phyloP scores from a whole-genome alignment of 2,797 vertebrate genomes.

The Pipistrellus kuhlii region DNA sequence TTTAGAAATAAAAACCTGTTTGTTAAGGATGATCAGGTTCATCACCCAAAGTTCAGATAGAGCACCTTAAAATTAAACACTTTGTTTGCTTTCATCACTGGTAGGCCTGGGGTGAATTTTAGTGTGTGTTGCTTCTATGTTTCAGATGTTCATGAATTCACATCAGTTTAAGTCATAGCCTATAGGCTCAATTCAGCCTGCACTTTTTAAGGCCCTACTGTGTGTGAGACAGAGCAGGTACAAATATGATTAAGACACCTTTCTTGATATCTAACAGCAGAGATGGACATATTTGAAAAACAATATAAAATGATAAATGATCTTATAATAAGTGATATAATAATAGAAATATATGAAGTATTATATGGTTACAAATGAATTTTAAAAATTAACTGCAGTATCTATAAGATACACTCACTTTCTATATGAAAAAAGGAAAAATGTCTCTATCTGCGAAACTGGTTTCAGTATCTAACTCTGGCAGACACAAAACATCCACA shows the following conservation, averaged over 20 bases:
- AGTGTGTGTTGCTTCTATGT: background rate
- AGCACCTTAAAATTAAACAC: conserved; percentile 12
- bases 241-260: background rate
- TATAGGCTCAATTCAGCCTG: background rate
- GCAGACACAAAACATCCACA: background rate
- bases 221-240: background rate
- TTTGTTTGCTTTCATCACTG: background rate
- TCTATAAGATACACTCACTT: background rate
- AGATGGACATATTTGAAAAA: background rate
- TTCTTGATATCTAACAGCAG: background rate
- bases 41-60: background rate
- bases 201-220: background rate
- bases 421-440: background rate
- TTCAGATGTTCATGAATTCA: background rate
- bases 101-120: background rate
- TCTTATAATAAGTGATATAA: background rate
- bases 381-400: background rate
- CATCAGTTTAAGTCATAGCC: background rate
- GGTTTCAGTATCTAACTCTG: background rate
- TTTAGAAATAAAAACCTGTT: background rate
- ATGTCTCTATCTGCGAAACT: background rate
- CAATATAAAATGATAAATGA: background rate
- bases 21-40: background rate
- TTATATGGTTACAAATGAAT: background rate
- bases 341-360: background rate